Base-by-base conservation (phyloP, 2,888 invertebrate genomes). In the Lycocerus yunnanus region DNA sequence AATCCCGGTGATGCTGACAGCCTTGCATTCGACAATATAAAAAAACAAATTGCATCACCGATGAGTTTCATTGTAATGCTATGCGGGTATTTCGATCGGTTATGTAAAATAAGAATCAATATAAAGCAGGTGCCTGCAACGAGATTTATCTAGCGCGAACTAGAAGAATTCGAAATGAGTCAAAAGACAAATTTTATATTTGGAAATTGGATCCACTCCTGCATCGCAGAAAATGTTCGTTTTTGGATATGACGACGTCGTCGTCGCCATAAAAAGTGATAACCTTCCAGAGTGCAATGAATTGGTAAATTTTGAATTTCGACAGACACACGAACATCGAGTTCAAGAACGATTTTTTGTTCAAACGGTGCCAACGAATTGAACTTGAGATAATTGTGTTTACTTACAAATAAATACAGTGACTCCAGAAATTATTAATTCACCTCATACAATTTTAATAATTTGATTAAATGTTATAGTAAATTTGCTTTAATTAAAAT, bases 361-460 rank as follows among this genome's bases (percentile, higher is more conserved):
- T 15, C 10, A 16, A 67, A 27, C 15, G 20, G 6, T 13, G 27
- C 27, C 27, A 24, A 66, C 58, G 16, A 18, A 67, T 16, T 67
- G 27, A 67, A 67, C 58, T 16, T 21, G 16, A 16, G 58, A 58
- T 20, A 43, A 67, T 67, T 43, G 16, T 16, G 13, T 14, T 27
- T 66, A 67, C 58, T 58, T 58, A 67, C 43, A 67, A 24, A 67
- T 10, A 18, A n/a, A n/a, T n/a, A n/a, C n/a, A n/a, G n/a, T n/a
- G n/a, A n/a, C n/a, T n/a, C n/a, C n/a, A n/a, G n/a, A n/a, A n/a
- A n/a, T n/a, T n/a, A n/a, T n/a, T n/a, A n/a, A n/a, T n/a, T n/a
- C n/a, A n/a, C n/a, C n/a, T n/a, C n/a, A n/a, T n/a, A n/a, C n/a
- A n/a, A n/a, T n/a, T n/a, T n/a, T n/a, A n/a, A n/a, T n/a, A n/a